Conservation (phyloP, 1,140 invertebrate genomes). For the Scaptomyza montana region DNA sequence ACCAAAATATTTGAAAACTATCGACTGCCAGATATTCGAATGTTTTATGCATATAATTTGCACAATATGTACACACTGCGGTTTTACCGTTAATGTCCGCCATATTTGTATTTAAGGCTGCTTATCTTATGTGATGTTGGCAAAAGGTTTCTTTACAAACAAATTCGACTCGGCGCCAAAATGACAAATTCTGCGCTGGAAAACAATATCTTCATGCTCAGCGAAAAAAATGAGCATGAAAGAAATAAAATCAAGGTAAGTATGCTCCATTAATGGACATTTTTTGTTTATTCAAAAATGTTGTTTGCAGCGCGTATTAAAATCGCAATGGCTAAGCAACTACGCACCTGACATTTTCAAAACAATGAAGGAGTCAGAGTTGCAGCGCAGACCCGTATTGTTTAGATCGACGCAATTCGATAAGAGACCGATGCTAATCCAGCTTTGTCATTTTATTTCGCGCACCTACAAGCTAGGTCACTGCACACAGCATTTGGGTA, state of each 20-base stretch:
- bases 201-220: slow-evolving; percentile 36
- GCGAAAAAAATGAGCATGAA: slow-evolving; percentile 14
- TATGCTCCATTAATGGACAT: not conserved
- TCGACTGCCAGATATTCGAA: not conserved
- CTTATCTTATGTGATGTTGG: slow-evolving; percentile 16
- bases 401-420: slow-evolving; percentile 46
- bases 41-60: not conserved
- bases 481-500: slow-evolving; percentile 56
- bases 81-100: slow-evolving; percentile 32
- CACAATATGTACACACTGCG: not conserved
- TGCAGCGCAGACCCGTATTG: slow-evolving; percentile 34
- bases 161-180: not conserved
- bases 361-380: slow-evolving; percentile 56
- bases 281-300: not conserved
- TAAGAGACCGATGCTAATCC: slow-evolving; percentile 36
- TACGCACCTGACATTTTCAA: slow-evolving; percentile 62
- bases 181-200: slow-evolving; percentile 36
- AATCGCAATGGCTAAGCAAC: slow-evolving; percentile 53
- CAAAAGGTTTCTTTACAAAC: slow-evolving; percentile 10
- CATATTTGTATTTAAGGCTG: slow-evolving; percentile 18
- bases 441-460: slow-evolving; percentile 34
- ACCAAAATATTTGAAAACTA: too few relatives aligned
- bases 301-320: slow-evolving; percentile 46
- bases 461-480: slow-evolving; percentile 42
- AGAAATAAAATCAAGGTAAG: slow-evolving; percentile 42